phyloP scores from a whole-genome alignment of 2,888 invertebrate genomes.

The Keiferia lycopersicella region DNA sequence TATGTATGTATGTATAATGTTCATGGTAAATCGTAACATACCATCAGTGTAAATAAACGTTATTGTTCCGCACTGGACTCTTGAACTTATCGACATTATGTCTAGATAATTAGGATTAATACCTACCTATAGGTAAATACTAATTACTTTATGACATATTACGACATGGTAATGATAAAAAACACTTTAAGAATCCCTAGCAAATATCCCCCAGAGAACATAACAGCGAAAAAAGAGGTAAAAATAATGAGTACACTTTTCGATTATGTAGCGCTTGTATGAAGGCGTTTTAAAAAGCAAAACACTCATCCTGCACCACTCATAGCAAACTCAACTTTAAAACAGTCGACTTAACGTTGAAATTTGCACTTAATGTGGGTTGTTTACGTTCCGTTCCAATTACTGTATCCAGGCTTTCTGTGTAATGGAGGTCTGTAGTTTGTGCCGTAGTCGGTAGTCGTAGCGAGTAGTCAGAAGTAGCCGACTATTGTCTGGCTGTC shows the following conservation, averaged over 20 bases:
- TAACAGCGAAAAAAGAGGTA: too few relatives aligned
- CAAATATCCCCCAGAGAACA: too few relatives aligned
- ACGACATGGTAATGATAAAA: too few relatives aligned
- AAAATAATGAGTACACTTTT: slow-evolving; percentile 39
- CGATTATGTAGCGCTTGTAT: slow-evolving; percentile 56
- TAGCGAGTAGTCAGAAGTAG: slow-evolving; percentile 18
- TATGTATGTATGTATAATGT: too few relatives aligned
- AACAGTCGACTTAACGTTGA: slow-evolving; percentile 35
- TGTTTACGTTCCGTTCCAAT: slow-evolving; percentile 47
- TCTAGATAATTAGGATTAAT: too few relatives aligned
- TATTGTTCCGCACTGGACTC: too few relatives aligned
- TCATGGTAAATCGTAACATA: too few relatives aligned
- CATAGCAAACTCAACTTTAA: slow-evolving; percentile 40
- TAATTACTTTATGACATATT: too few relatives aligned
- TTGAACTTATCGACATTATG: too few relatives aligned
- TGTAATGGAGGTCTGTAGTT: slow-evolving; percentile 33
- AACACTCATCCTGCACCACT: slow-evolving; percentile 45
- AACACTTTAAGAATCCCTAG: too few relatives aligned
- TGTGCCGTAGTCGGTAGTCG: slow-evolving; percentile 3
- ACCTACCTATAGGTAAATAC: too few relatives aligned
- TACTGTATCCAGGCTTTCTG: slow-evolving; percentile 39
- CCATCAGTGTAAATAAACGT: too few relatives aligned
- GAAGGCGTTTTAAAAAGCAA: slow-evolving; percentile 61
- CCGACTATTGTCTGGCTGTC: slow-evolving; percentile 41
- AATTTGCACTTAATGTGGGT: slow-evolving; percentile 29